These are phyloP conservation scores for Epicauta chinensis DNA, from an alignment of 1,140 invertebrate genomes.

Conservation along the genomic window DNA sequence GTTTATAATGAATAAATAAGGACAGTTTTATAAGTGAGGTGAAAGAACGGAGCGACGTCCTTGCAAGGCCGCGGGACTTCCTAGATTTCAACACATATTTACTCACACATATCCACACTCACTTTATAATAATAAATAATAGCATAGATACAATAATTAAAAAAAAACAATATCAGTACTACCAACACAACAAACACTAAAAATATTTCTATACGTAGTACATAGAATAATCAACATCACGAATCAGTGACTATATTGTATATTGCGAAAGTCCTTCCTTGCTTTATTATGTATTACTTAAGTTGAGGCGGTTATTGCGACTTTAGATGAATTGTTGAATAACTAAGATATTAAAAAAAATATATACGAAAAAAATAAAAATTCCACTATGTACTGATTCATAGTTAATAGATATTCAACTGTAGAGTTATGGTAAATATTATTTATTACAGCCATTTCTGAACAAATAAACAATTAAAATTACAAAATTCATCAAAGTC, in stretches of 20 bases:
- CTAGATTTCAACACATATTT: constrained; percentile 32
- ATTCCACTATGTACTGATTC: too few relatives aligned
- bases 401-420: too few relatives aligned
- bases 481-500: too few relatives aligned
- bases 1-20: too few relatives aligned
- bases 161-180: constrained; percentile 5
- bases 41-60: constrained; percentile 32
- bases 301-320: constrained; percentile 11
- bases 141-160: too few relatives aligned
- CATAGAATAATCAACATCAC: constrained; percentile 5
- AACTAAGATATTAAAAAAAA: neutral
- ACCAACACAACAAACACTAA: constrained; percentile 2
- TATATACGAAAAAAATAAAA: too few relatives aligned
- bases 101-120: neutral
- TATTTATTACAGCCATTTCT: too few relatives aligned
- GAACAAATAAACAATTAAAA: too few relatives aligned
- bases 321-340: constrained; percentile 10
- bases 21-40: constrained; percentile 13
- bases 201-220: constrained; percentile 6
- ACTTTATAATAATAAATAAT: too few relatives aligned
- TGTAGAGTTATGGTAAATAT: too few relatives aligned
- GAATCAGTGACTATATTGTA: constrained; percentile 7
- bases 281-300: constrained; percentile 13
- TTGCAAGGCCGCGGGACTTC: constrained; percentile 38
- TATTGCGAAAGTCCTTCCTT: constrained; percentile 8